A percentile compares a stretch with the other conserved stretches of the same genome.
Evolutionary conservation across 2,797 vertebrate species (phyloP).

Genomic region (Bradypus variegatus): DNA sequence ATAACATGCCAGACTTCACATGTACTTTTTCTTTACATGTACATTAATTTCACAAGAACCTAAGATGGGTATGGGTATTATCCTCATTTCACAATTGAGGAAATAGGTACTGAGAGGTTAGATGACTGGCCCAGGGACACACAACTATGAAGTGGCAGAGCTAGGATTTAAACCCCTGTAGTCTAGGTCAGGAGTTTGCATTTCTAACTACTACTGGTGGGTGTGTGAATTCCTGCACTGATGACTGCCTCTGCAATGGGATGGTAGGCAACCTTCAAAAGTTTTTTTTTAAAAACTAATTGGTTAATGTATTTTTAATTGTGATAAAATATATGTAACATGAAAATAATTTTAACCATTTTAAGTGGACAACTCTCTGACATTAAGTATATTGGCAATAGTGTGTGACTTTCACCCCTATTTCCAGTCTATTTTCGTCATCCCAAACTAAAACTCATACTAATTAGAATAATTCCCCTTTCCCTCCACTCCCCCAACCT

Average conservation of each 20-base stretch:
- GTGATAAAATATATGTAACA: no score
- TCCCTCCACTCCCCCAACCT: no score
- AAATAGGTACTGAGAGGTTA: not conserved
- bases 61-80: not conserved
- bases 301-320: no score
- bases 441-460: no score
- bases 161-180: not conserved
- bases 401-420: no score
- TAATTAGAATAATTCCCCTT: no score
- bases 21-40: not conserved
- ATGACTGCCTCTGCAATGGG: not conserved
- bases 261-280: not conserved
- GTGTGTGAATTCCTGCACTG: fast-evolving
- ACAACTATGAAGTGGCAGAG: not conserved
- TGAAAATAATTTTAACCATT: no score
- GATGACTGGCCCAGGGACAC: not conserved
- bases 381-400: no score
- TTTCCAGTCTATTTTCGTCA: no score
- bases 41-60: not conserved
- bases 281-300: no score
- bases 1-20: fast-evolving
- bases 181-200: no score
- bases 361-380: no score
- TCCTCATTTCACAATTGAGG: not conserved
- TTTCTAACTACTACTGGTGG: not conserved